Evolutionary conservation across 1,140 invertebrate species (phyloP), one percentile per base, ranked within the genome.

Genomic region (Micrasema minimum): DNA sequence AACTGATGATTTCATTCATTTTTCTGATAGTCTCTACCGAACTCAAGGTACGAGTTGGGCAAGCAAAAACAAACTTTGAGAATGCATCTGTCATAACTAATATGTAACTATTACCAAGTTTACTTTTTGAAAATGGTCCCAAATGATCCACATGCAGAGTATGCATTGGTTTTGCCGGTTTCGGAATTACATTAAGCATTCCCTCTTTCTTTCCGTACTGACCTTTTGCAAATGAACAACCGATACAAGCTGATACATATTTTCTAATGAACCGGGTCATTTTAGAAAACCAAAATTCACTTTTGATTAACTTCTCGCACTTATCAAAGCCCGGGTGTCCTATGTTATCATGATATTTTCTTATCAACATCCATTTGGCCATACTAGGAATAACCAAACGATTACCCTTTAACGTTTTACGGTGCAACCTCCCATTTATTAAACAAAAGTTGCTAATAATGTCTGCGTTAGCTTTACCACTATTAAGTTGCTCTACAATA

Each of bases 241-340:
- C 22, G 9, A 20, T 26, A 23, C 18, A 20, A 10, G 3, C 48
- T 1, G 0, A 2, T 0, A 51, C 11, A 26, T 51, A 51, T 22
- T 51, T 23, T 7, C 12, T 23, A 1, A 51, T 26, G 12, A 51
- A 51, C 1, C 48, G 5, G 2, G 48, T 7, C 48, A 51, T 51
- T 22, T 51, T 51, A 10, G 48, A 6, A 23, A 51, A 51, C 22
- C 22, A 51, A 51, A 51, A 50, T 11, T 22, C 46, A 20, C 20
- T 20, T 22, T 50, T 50, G 3, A 20, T 5, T 20, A 16, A 50
- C 4, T 50, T 3, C 11, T 50, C 46, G 16, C 4, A 18, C 5
- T 4, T 50, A 45, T 45, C 11, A 3, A 45, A 12, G 3, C 46
- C 9, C 9, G 18, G 11, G 9, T 51, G 48, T 1, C 18, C 5